Percentiles rank a stretch among this genome's conserved stretches.
These are phyloP conservation scores for Mus spicilegus DNA, from an alignment of 2,113 vertebrate genomes.

Conservation along the genomic window DNA sequence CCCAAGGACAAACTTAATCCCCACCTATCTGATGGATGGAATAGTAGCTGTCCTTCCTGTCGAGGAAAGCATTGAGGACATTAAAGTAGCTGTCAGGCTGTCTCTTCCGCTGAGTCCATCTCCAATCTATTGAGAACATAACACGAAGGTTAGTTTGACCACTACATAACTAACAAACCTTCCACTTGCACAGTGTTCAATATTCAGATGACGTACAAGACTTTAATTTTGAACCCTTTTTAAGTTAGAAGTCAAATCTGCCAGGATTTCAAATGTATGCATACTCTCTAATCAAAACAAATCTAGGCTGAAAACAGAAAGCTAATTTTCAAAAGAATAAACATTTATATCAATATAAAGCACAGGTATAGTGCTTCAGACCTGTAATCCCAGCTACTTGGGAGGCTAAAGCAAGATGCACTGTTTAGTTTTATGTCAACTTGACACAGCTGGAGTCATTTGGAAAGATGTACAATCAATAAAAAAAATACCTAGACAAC, in stretches of 20 bases:
- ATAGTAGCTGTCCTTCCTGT: constrained; percentile 99
- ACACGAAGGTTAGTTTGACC: background rate
- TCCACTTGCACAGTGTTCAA: background rate
- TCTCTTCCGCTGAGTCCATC: constrained; percentile 92
- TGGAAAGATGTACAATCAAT: background rate
- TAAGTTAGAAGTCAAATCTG: background rate
- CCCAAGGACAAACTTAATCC: background rate
- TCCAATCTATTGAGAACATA: constrained; percentile 91
- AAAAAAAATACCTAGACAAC: background rate
- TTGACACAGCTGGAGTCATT: background rate
- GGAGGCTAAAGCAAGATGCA: background rate
- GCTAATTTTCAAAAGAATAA: background rate
- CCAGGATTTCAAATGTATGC: background rate
- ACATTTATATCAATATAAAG: background rate
- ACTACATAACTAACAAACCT: rapidly evolving
- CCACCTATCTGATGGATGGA: constrained; percentile 98
- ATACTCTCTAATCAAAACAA: background rate
- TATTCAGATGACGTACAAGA: background rate
- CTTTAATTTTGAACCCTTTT: background rate
- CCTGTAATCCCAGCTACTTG: background rate
- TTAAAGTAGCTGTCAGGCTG: constrained; percentile 93
- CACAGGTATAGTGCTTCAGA: background rate
- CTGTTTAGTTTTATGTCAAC: background rate
- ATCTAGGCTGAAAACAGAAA: background rate
- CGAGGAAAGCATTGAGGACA: constrained; percentile 96